These are phyloP conservation scores for Myopa tessellatipennis DNA, from an alignment of 2,888 invertebrate genomes.

Conservation along the genomic window DNA sequence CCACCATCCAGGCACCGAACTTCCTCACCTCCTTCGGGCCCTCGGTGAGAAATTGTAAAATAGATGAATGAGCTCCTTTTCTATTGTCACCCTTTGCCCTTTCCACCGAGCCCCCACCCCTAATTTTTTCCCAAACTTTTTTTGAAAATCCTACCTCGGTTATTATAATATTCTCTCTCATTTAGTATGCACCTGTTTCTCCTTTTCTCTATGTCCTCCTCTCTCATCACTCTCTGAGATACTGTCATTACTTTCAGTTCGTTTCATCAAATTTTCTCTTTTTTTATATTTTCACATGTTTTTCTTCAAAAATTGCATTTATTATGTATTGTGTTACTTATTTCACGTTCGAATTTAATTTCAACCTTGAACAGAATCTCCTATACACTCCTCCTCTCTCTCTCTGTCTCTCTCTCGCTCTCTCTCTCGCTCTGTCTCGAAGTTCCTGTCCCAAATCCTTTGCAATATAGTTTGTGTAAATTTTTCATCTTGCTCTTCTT, in stretches of 20 bases:
- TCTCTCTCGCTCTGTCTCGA: slow-evolving; percentile 10
- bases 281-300: too few relatives aligned
- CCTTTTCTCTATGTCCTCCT: slow-evolving; percentile 29
- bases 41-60: slow-evolving; percentile 70
- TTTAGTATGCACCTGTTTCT: slow-evolving; percentile 19
- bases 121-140: neutral
- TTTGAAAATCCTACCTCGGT: neutral
- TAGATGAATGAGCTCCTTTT: neutral
- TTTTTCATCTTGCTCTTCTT: slow-evolving; percentile 31
- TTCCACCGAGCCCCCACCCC: neutral
- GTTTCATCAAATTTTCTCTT: too few relatives aligned
- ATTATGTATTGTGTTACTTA: neutral
- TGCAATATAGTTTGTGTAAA: neutral
- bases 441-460: too few relatives aligned
- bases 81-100: neutral
- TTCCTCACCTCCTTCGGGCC: slow-evolving; percentile 92
- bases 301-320: slow-evolving; percentile 1
- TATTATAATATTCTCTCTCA: neutral
- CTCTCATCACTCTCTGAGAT: slow-evolving; percentile 20
- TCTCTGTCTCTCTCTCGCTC: slow-evolving; percentile 20
- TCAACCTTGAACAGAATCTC: neutral
- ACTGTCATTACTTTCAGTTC: slow-evolving; percentile 15
- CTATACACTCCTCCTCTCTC: slow-evolving; percentile 28
- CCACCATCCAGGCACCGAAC: slow-evolving; percentile 83
- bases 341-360: neutral